Base-by-base conservation (phyloP, 1,140 invertebrate species). In the Cyrtorhinus lividipennis region DNA sequence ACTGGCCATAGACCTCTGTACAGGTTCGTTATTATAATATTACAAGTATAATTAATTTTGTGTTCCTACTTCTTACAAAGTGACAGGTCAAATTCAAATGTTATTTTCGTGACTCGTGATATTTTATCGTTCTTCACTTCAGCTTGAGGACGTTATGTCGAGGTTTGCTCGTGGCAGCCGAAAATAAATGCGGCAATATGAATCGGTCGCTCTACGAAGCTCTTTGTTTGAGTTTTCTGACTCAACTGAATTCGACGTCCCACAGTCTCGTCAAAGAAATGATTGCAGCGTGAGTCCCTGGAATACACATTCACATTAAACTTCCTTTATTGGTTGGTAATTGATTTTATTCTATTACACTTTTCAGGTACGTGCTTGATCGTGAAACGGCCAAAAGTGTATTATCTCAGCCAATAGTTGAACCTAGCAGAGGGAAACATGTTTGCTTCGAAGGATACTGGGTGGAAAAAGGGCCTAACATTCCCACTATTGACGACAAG, bases 211-310 rank as follows among this genome's bases (percentile, higher is more conserved):
- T 98, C 0, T 97, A 92, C 72, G 95, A 98, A 77, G 86, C 88
- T 2, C 92, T 98, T 71, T 95, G 90, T 73, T 74, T 99, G 20
- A 93, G 93, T 74, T 99, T 98, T 72, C 76, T 98, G 0, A 98
- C 95, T 0, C 94, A 98, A 71, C 71, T 99, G 26, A 92, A 98
- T 74, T 76, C 83, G 8, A 75, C 78, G 0, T 98, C 95, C 0
- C 90, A 92, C 74, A 76, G 79, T 1, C 68, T 81, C 10, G 87
- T 95, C 0, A 71, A 82, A 59, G 70, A 76, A 25, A 73, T 84
- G 30, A 84, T 92, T 56, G 72, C 73, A 3, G 75, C 73, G 61
- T 68, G 64, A 66, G 60, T 65, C 5, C n/a, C n/a, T n/a, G n/a
- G 15, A 38, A 38, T 38, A 5, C 30, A 38, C 5, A 38, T 5